These are phyloP conservation scores for Eupithecia inturbata DNA, from an alignment of 2,888 invertebrate genomes.

Conservation along the genomic window DNA sequence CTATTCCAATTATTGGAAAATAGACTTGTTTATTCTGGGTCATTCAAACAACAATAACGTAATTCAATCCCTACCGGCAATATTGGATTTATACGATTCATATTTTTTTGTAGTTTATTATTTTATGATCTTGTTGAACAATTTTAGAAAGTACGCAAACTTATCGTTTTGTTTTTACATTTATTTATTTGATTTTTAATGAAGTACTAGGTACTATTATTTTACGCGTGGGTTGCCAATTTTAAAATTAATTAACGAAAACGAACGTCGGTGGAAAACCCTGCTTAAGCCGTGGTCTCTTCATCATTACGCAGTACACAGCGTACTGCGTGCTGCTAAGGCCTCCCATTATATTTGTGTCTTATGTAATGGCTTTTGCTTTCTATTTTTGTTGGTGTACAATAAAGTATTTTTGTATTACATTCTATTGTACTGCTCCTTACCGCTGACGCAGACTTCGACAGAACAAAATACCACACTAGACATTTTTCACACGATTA, in stretches of 20 bases:
- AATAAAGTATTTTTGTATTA: too few species aligned
- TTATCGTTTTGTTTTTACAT: not conserved
- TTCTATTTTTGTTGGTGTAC: too few species aligned
- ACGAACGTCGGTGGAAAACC: not conserved
- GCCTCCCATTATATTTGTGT: too few species aligned
- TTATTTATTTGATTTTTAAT: not conserved
- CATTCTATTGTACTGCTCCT: too few species aligned
- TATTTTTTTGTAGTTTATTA: not conserved
- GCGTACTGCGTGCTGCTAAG: too few species aligned
- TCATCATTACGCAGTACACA: too few species aligned
- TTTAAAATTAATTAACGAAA: not conserved
- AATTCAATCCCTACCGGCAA: constrained; percentile 1
- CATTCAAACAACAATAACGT: constrained; percentile 8
- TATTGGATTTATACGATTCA: constrained; percentile 12
- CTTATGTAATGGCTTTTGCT: too few species aligned
- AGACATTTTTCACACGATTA: too few species aligned
- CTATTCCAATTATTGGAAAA: constrained; percentile 3
- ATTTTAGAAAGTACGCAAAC: not conserved
- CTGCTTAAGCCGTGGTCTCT: too few species aligned
- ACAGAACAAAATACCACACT: too few species aligned
- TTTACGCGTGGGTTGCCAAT: not conserved
- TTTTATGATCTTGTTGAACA: not conserved
- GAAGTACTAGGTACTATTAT: not conserved
- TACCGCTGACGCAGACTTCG: too few species aligned
- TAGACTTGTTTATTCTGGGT: constrained; percentile 2